Percentiles rank a stretch among this genome's conserved stretches.
These are phyloP conservation scores for Anas bernieri DNA, from an alignment of 2,797 vertebrate species.

Conservation along the genomic window DNA sequence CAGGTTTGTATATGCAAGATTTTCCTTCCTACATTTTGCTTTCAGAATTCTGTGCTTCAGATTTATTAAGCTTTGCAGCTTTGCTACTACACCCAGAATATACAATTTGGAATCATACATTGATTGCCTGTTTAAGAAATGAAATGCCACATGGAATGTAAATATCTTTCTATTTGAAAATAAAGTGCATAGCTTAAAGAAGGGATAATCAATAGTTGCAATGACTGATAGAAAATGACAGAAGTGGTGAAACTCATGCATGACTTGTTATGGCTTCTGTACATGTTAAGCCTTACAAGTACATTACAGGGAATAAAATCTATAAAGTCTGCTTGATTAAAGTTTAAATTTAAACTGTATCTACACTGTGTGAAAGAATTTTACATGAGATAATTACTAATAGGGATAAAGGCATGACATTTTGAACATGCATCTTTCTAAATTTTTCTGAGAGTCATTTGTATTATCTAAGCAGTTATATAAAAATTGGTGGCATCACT, in stretches of 20 bases:
- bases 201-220: background rate
- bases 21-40: background rate
- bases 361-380: background rate
- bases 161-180: slow-evolving; percentile 36
- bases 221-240: slow-evolving; percentile 23
- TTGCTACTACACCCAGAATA: background rate
- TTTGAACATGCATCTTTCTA: slow-evolving; percentile 34
- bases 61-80: slow-evolving; percentile 27
- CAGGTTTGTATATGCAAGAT: background rate
- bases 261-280: background rate
- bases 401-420: slow-evolving; percentile 34
- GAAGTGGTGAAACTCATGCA: background rate
- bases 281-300: slow-evolving; percentile 8
- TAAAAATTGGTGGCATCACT: slow-evolving; percentile 33
- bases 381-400: slow-evolving; percentile 24
- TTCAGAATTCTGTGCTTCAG: background rate
- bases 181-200: background rate
- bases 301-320: background rate
- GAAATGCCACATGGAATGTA: background rate
- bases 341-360: slow-evolving; percentile 10
- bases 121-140: slow-evolving; percentile 37
- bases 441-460: slow-evolving; percentile 33
- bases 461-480: slow-evolving; percentile 17
- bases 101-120: background rate
- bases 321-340: background rate